Conservation (phyloP, 2,888 invertebrate species). For the Melipona bicolor region DNA sequence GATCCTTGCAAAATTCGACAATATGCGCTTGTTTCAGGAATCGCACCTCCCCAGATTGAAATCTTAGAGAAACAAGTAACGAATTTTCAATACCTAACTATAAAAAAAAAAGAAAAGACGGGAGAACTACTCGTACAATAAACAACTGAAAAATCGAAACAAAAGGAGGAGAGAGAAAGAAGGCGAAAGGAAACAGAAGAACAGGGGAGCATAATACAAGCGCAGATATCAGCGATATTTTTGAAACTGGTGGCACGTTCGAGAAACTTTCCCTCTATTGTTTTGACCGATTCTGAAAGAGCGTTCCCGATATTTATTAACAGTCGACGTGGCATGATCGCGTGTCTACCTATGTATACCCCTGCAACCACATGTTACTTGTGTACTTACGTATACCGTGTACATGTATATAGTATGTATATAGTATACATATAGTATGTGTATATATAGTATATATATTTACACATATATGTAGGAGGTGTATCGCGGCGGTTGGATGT, state of each 20-base stretch:
- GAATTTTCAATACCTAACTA: background rate
- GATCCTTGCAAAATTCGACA: background rate
- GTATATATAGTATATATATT: too few relatives aligned
- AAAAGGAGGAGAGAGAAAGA: too few relatives aligned
- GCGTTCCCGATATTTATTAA: slow-evolving; percentile 57
- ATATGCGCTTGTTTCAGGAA: background rate
- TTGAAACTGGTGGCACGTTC: slow-evolving; percentile 32
- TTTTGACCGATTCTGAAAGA: slow-evolving; percentile 50
- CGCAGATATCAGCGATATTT: slow-evolving; percentile 37
- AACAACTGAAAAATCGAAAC: background rate
- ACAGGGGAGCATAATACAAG: background rate
- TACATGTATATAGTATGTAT: too few relatives aligned
- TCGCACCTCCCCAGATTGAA: background rate
- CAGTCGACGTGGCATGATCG: slow-evolving; percentile 21
- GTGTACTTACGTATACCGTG: background rate
- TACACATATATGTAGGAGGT: background rate
- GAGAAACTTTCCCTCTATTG: slow-evolving; percentile 52
- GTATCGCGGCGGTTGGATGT: background rate
- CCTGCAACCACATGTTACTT: background rate
- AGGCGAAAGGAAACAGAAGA: background rate
- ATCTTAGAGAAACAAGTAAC: background rate
- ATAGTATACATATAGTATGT: too few relatives aligned
- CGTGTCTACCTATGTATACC: slow-evolving; percentile 10
- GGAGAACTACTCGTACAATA: background rate
- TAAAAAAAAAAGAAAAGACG: background rate